Evolutionary conservation across 1,140 invertebrate species (phyloP), one percentile per base, ranked within the genome.

Genomic region (Gerris buenoi): DNA sequence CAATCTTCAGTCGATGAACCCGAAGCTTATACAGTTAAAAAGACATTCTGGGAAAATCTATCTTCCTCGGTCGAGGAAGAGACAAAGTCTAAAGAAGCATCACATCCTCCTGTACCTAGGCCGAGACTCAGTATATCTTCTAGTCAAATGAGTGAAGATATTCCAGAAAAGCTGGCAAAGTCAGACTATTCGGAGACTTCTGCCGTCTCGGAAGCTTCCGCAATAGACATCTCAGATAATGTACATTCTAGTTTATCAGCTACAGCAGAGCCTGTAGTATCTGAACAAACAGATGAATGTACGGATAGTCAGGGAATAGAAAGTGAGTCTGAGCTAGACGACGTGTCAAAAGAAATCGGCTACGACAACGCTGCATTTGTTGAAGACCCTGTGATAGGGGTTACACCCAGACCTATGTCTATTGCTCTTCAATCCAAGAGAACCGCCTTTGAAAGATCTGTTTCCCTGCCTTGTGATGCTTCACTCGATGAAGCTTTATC

Each of bases 351-450:
- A 65, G 71, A 69, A 25, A 63, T 76, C 64, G 76, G 77, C 58
- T 82, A 78, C 76, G 79, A 81, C 67, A 81, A 82, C 71, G 77
- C 77, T 66, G 78, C 75, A 10, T 81, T 81, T 73, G 79, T 81
- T 74, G 80, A 77, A 23, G 78, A 77, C n/a, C 68, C 57, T 13
- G 23, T 56, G 13, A 60, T 57, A 62, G 61, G 64, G 23, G 5
- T n/a, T n/a, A 18, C 33, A 46, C 33, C 33, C 18, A 46, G 33
- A 18, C 33, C 33, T 46, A 18, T 18, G 5, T 46, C 33, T 46
- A 65, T 1, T 2, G 10, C 27, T 33, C 23, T 56, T 22, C 22
- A 62, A 68, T 23, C 63, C 23, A 59, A 33, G 33, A 65, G 65
- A 27, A 25, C 5, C 18, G 33, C 78, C 67, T 79, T 78, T 70